phyloP scores from a whole-genome alignment of 2,113 vertebrate species.

The Tetrao urogallus region DNA sequence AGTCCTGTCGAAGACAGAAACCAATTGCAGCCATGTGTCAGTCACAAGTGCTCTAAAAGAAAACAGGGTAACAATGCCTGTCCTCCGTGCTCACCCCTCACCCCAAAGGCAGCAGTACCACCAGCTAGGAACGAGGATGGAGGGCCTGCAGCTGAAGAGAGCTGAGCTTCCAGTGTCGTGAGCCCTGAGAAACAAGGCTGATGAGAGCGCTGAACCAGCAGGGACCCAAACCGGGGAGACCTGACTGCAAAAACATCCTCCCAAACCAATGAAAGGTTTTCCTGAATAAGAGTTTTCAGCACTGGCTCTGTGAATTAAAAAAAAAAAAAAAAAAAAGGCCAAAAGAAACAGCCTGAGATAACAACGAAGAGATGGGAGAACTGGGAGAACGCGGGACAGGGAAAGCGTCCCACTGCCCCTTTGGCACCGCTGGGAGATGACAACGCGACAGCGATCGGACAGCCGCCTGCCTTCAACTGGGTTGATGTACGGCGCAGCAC shows the following conservation, averaged over 20 bases:
- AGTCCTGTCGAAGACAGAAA: background rate
- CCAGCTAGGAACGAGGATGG: background rate
- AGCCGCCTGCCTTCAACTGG: too few relatives aligned
- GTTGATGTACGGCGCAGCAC: too few relatives aligned
- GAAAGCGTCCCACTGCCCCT: too few relatives aligned
- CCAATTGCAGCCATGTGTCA: background rate
- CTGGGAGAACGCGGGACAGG: too few relatives aligned
- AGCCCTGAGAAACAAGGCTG: background rate
- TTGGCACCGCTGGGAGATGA: too few relatives aligned
- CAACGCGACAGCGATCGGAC: too few relatives aligned
- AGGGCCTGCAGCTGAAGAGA: background rate
- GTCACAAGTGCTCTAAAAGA: background rate
- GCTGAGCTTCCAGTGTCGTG: background rate
- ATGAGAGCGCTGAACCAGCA: rapidly evolving
- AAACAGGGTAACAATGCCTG: background rate
- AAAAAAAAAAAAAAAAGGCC: background rate
- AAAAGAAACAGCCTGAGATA: background rate
- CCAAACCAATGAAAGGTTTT: background rate
- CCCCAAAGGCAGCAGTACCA: background rate
- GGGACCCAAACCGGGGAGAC: background rate
- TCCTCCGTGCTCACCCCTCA: background rate
- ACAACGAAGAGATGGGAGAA: too few relatives aligned
- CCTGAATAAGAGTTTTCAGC: background rate
- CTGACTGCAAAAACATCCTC: background rate
- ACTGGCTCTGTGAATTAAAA: background rate